Percentiles rank a stretch among this genome's conserved stretches.
Evolutionary conservation across 2,113 vertebrate genomes (phyloP).

Genomic region (Clupea harengus): DNA sequence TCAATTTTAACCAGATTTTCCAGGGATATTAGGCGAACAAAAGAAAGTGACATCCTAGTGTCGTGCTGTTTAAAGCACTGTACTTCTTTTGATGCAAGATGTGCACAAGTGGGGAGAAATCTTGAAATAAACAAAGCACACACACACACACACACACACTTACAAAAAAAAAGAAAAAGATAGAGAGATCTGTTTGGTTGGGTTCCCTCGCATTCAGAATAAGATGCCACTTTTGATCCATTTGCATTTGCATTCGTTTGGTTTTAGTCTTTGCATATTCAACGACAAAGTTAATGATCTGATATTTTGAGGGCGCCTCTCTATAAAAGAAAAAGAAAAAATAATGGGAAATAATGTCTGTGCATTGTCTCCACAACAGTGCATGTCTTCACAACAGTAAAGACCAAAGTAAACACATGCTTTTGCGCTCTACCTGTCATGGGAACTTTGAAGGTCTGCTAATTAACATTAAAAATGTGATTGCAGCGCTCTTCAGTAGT

Average conservation of each 20-base stretch:
- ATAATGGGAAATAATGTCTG: slow-evolving; percentile 21
- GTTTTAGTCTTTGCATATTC: slow-evolving; percentile 53
- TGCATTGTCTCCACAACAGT: not conserved
- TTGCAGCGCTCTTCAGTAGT: not conserved
- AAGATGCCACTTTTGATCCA: slow-evolving; percentile 59
- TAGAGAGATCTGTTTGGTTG: slow-evolving; percentile 46
- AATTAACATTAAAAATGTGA: not conserved
- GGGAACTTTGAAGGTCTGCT: not conserved
- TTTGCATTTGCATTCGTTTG: slow-evolving; percentile 62
- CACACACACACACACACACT: not conserved
- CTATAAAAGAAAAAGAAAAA: slow-evolving; percentile 26
- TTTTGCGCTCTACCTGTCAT: not conserved
- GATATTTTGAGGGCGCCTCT: slow-evolving; percentile 24
- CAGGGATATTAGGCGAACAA: slow-evolving; percentile 70
- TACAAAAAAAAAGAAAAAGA: not conserved
- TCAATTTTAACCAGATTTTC: slow-evolving; percentile 71
- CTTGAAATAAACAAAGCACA: not conserved
- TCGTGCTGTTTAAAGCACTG: slow-evolving; percentile 52
- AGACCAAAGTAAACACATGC: not conserved
- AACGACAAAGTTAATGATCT: slow-evolving; percentile 45
- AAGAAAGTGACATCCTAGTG: slow-evolving; percentile 54
- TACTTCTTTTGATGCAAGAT: slow-evolving; percentile 59
- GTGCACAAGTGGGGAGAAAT: slow-evolving; percentile 37
- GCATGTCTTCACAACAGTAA: slow-evolving; percentile 10
- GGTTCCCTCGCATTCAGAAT: slow-evolving; percentile 55